Conservation (phyloP, 2,888 invertebrate genomes). For the Luperina nickerlii region DNA sequence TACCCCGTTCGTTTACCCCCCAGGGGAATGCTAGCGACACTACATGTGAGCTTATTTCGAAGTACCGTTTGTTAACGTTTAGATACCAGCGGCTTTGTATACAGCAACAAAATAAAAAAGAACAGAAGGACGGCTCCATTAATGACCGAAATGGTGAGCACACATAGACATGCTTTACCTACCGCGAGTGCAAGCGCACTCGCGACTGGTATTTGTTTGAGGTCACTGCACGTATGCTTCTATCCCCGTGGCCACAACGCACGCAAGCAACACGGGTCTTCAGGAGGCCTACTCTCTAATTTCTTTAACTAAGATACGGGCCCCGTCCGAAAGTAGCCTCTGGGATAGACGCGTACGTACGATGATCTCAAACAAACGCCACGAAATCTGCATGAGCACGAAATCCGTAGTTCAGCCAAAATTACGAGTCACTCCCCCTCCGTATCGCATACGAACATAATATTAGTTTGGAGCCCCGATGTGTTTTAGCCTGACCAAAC, state of each 20-base stretch:
- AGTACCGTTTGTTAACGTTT: constrained; percentile 65
- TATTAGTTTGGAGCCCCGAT: background rate
- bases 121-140: background rate
- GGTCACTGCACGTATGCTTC: background rate
- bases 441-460: background rate
- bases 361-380: background rate
- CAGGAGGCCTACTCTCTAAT: background rate
- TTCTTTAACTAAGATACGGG: background rate
- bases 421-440: too few relatives aligned
- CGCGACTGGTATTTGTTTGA: background rate
- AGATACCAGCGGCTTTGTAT: constrained; percentile 60
- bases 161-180: background rate
- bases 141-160: fast-evolving
- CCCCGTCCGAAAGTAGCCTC: too few relatives aligned
- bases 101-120: constrained; percentile 4
- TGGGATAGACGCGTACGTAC: too few relatives aligned
- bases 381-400: background rate
- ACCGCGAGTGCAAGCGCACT: background rate
- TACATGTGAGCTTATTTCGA: constrained; percentile 68
- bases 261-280: background rate
- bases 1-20: constrained; percentile 37
- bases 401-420: too few relatives aligned
- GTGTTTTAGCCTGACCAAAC: background rate
- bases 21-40: constrained; percentile 49
- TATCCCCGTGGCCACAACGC: background rate